A percentile compares a stretch with the other conserved stretches of the same genome.
Evolutionary conservation across 2,888 invertebrate genomes (phyloP).

Genomic region (Drosophila mulleri): DNA sequence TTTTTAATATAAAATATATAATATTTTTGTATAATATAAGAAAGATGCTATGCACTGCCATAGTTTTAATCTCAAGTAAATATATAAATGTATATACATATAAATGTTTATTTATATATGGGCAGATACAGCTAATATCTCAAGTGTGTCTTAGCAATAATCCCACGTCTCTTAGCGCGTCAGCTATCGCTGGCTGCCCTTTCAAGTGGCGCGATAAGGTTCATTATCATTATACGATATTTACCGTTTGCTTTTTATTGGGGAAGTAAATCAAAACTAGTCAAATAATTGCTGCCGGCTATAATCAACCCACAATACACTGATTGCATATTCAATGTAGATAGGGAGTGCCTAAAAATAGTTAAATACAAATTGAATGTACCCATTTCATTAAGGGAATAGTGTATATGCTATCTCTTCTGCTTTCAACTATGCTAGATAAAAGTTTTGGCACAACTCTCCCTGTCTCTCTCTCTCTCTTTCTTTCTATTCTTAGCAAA

Average conservation of each 20-base stretch:
- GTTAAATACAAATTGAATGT: not conserved
- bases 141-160: slow-evolving; percentile 5
- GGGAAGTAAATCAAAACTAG: not conserved
- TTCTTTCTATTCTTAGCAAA: not conserved
- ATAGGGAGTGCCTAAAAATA: not conserved
- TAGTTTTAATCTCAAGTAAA: too few species aligned
- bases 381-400: not conserved
- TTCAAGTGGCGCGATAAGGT: not conserved
- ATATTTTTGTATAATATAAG: too few species aligned
- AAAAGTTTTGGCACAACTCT: not conserved
- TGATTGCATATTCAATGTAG: not conserved
- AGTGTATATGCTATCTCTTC: not conserved
- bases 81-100: slow-evolving; percentile 2
- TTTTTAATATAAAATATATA: too few species aligned
- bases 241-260: slow-evolving; percentile 6
- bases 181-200: not conserved
- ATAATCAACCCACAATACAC: not conserved
- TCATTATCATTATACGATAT: slow-evolving; percentile 5
- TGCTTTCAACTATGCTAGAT: not conserved
- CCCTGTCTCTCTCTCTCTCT: not conserved
- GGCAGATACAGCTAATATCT: too few species aligned
- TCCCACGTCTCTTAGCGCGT: not conserved
- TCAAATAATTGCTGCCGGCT: not conserved
- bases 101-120: not conserved
- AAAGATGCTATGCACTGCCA: too few species aligned